Percentiles rank a stretch among this genome's conserved stretches.
phyloP scores from a whole-genome alignment of 2,113 vertebrate genomes.

The Paradoxurus hermaphroditus region DNA sequence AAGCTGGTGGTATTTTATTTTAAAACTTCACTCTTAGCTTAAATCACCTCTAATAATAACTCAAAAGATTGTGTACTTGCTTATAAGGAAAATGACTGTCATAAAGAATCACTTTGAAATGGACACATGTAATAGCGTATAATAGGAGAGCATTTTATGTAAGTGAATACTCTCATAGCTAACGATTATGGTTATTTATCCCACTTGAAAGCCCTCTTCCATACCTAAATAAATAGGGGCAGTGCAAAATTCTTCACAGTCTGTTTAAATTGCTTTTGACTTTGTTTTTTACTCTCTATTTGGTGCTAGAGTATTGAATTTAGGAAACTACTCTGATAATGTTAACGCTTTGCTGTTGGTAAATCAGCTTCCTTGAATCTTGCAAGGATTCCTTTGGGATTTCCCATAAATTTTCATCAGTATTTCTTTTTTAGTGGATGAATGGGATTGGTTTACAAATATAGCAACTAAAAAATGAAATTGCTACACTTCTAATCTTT shows the following conservation, averaged over 20 bases:
- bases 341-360: neutral
- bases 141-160: neutral
- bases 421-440: neutral
- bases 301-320: neutral
- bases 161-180: neutral
- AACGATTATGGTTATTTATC: neutral
- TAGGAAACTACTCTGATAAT: neutral
- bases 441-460: neutral
- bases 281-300: constrained; percentile 18
- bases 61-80: neutral
- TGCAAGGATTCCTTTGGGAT: constrained; percentile 10
- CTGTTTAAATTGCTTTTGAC: constrained; percentile 33
- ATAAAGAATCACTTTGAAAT: neutral
- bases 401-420: neutral
- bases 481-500: constrained; percentile 4
- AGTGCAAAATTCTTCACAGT: neutral
- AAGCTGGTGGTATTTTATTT: neutral
- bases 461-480: constrained; percentile 35
- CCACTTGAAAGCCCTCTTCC: neutral
- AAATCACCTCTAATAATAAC: neutral
- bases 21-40: neutral
- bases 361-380: neutral
- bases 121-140: neutral
- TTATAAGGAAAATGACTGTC: constrained; percentile 11
- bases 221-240: neutral